phyloP scores from a whole-genome alignment of 2,888 invertebrate species.

The Synanthedon andrenaeformis region DNA sequence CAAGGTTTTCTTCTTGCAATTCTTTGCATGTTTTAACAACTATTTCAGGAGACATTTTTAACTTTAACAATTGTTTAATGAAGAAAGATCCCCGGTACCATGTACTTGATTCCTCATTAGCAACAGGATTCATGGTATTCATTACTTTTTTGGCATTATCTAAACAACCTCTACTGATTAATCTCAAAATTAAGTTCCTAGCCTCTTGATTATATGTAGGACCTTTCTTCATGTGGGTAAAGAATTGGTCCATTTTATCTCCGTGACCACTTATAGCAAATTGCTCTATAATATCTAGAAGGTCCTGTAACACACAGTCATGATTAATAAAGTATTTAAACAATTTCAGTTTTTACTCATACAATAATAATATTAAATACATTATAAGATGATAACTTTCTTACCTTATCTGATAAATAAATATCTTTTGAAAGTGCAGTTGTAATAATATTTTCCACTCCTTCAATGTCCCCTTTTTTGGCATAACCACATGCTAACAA shows the following conservation, averaged over 20 bases:
- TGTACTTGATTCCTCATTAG: constrained; percentile 28
- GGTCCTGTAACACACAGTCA: constrained; percentile 55
- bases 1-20: constrained; percentile 70
- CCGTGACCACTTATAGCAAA: constrained; percentile 75
- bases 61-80: constrained; percentile 78
- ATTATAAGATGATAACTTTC: background rate
- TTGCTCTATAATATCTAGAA: constrained; percentile 78
- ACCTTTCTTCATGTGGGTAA: constrained; percentile 72
- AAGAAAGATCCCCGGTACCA: constrained; percentile 76
- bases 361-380: too few relatives aligned
- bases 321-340: too few relatives aligned
- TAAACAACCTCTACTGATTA: constrained; percentile 78
- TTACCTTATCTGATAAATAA: constrained; percentile 73
- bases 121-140: constrained; percentile 40
- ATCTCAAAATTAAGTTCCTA: constrained; percentile 75
- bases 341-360: too few relatives aligned
- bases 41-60: constrained; percentile 72
- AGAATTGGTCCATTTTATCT: constrained; percentile 73
- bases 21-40: constrained; percentile 74
- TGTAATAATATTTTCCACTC: constrained; percentile 67
- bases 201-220: constrained; percentile 83
- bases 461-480: constrained; percentile 78
- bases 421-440: constrained; percentile 76
- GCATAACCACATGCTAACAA: constrained; percentile 83
- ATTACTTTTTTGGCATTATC: constrained; percentile 72